Base-by-base conservation (phyloP, 1,140 invertebrate genomes). In the Drosophila mayri region DNA sequence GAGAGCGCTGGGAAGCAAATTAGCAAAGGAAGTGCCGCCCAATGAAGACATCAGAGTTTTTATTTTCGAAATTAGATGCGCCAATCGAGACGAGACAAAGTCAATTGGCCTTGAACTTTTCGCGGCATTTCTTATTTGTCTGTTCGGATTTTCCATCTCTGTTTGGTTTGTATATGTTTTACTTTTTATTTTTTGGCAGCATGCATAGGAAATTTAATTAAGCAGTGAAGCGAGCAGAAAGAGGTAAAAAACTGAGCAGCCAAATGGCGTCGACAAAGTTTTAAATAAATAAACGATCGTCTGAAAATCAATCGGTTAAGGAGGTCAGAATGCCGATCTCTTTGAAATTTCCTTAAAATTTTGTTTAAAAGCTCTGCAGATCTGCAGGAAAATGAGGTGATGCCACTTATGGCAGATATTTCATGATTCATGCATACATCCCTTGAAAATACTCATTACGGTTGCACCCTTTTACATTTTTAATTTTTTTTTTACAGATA, bases 101-200 rank as follows among this genome's bases (percentile, higher is more conserved):
- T 83, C 58, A 73, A 87, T 83, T 87, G 84, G 84, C 83, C 84
- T 83, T 87, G 83, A 87, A 87, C 83, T 76, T 72, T 70, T 46
- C 22, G 47, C 49, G 64, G 46, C 50, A 65, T 60, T 47, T 65
- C 12, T 59, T 59, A 40, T 35, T 32, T 52, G 41, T 41, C 61
- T 54, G 40, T 59, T 85, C 62, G 11, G 71, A 54, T 16, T 67
- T 63, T 54, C 50, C 58, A 37, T 66, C 67, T 55, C 40, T 32
- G n/a, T 66, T 44, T 43, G 20, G 22, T 59, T 30, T 60, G 35
- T 63, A 62, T 68, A 63, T 66, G 46, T 66, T 76, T 60, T 46
- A 38, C 58, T 76, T 61, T 58, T 75, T 68, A 71, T 71, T 49
- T 49, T 73, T 81, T 87, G 84, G 84, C 84, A 87, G 40, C 38